phyloP scores from a whole-genome alignment of 2,888 invertebrate species.

The Heteromurus nitidus region DNA sequence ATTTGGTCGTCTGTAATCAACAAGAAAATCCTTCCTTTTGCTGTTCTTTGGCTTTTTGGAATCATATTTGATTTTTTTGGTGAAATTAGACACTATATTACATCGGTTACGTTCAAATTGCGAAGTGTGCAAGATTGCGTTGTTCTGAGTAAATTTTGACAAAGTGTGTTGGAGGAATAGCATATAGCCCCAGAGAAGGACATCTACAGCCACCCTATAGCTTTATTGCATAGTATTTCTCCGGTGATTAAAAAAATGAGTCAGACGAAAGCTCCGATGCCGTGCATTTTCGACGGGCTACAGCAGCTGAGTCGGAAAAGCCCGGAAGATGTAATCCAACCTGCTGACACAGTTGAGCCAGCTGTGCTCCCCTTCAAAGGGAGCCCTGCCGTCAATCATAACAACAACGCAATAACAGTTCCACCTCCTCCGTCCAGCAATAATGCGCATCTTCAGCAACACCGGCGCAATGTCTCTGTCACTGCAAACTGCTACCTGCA shows the following conservation, averaged over 20 bases:
- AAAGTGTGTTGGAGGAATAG: not conserved
- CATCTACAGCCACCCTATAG: too few species aligned
- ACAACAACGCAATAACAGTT: conserved; percentile 51
- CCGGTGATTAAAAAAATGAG: conserved; percentile 22
- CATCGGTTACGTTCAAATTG: not conserved
- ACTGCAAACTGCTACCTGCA: conserved; percentile 61
- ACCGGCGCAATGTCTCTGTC: conserved; percentile 56
- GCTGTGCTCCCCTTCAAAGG: conserved; percentile 11
- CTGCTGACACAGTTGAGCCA: conserved; percentile 34
- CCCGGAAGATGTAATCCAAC: conserved; percentile 56
- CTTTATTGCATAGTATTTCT: not conserved
- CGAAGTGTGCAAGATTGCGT: too few species aligned
- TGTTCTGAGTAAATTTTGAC: not conserved
- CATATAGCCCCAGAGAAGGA: not conserved
- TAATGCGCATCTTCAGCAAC: conserved; percentile 21
- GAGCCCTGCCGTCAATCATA: conserved; percentile 49
- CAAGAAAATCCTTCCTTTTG: not conserved
- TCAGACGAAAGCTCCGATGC: conserved; percentile 28
- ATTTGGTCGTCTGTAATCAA: not conserved
- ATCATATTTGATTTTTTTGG: not conserved
- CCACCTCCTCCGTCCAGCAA: not conserved
- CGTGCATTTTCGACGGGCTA: conserved; percentile 58
- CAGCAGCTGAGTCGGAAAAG: conserved; percentile 45
- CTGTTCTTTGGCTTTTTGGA: not conserved
- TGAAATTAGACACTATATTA: not conserved